Evolutionary conservation across 2,797 vertebrate species (phyloP).

Genomic region (Tauraco hartlaubi): DNA sequence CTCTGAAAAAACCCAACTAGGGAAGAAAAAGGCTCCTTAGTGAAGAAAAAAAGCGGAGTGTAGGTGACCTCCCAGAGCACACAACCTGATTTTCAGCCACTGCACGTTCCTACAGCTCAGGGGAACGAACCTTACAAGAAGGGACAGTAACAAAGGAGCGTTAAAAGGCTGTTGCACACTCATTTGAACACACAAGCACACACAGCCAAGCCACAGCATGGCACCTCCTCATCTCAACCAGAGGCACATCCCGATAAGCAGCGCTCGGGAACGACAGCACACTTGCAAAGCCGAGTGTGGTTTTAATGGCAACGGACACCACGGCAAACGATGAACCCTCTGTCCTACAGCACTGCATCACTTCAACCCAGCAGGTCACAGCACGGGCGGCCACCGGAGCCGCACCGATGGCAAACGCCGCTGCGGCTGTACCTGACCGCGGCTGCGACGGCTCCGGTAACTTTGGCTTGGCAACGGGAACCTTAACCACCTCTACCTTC

Average conservation of each 20-base stretch:
- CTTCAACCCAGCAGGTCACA: neutral
- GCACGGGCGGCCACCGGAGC: neutral
- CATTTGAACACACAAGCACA: neutral
- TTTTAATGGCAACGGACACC: neutral
- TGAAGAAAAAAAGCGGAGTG: neutral
- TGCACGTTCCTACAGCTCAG: fast-evolving
- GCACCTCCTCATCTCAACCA: neutral
- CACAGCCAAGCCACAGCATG: neutral
- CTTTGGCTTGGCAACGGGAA: constrained; percentile 36
- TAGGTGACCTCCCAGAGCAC: neutral
- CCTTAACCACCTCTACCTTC: constrained; percentile 58
- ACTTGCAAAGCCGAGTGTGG: neutral
- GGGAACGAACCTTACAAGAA: neutral
- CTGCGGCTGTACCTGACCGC: constrained; percentile 44
- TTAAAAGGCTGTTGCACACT: neutral
- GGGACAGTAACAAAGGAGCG: neutral
- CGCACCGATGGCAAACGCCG: neutral
- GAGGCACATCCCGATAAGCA: neutral
- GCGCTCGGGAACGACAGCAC: neutral
- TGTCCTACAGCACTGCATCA: constrained; percentile 1
- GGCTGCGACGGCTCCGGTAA: neutral
- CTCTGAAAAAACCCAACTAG: neutral
- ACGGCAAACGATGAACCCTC: neutral
- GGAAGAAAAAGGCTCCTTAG: neutral
- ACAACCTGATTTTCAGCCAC: neutral